phyloP scores from a whole-genome alignment of 92 coral and sea anemone species.

The Porites cylindrica region DNA sequence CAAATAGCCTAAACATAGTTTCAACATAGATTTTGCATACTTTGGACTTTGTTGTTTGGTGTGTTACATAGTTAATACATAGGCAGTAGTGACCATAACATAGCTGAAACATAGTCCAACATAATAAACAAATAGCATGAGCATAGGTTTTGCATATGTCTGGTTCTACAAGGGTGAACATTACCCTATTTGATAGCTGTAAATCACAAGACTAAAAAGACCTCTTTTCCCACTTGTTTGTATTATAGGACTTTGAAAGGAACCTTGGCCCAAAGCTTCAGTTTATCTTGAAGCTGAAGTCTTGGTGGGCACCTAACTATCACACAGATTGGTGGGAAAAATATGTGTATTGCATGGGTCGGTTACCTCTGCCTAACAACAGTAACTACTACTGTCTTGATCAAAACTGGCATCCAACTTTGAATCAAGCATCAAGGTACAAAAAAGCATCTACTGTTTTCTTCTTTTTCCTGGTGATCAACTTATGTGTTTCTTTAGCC shows the following conservation, averaged over 20 bases:
- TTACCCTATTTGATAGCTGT: not conserved
- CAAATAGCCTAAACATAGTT: no score
- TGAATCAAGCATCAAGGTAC: conserved; percentile 90
- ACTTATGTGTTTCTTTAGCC: no score
- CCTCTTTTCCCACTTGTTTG: not conserved
- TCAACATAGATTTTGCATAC: no score
- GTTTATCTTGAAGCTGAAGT: conserved; percentile 89
- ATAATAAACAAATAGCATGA: no score
- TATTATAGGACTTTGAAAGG: conserved; percentile 85
- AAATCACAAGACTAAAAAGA: no score
- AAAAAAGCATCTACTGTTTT: not conserved
- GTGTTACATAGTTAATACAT: no score
- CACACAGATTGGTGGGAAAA: conserved; percentile 99
- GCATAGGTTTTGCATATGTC: no score
- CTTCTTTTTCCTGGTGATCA: not conserved
- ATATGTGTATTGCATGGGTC: conserved; percentile 94
- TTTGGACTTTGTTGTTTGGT: no score
- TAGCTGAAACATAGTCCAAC: no score
- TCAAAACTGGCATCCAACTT: conserved; percentile 95
- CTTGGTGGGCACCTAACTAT: conserved; percentile 97
- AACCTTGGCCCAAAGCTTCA: conserved; percentile 97
- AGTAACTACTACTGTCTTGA: conserved; percentile 98
- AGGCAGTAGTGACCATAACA: no score
- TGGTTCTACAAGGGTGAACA: no score
- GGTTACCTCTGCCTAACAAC: conserved; percentile 89